A percentile compares a stretch with the other conserved stretches of the same genome.
Evolutionary conservation across 2,113 vertebrate species (phyloP).

Genomic region (Indri indri): DNA sequence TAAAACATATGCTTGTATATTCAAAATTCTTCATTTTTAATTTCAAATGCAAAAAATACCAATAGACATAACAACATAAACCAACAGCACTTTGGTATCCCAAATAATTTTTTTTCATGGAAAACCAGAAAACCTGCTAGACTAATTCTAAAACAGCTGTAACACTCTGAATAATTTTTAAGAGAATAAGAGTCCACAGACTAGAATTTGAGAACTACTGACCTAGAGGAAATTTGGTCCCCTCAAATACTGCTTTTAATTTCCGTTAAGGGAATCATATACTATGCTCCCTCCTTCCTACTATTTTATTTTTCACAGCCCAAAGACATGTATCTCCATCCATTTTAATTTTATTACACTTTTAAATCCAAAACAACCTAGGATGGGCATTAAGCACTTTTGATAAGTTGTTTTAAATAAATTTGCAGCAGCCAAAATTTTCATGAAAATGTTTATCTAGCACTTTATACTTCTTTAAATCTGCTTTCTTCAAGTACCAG

Average conservation of each 20-base stretch:
- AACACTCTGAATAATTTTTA: background rate
- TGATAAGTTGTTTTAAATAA: conserved; percentile 20
- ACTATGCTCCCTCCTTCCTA: background rate
- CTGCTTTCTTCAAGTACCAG: conserved; percentile 19
- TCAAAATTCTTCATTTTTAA: conserved; percentile 46
- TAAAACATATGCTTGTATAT: background rate
- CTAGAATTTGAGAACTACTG: background rate
- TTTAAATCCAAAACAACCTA: conserved; percentile 34
- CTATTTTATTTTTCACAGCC: background rate
- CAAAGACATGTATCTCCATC: background rate
- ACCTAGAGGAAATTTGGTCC: background rate
- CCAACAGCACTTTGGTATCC: background rate
- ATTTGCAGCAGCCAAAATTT: background rate
- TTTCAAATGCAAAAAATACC: conserved; percentile 8
- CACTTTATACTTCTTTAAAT: background rate
- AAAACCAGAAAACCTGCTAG: too few relatives aligned
- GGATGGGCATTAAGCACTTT: background rate
- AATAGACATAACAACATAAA: background rate
- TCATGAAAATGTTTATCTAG: background rate
- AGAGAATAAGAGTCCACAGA: background rate
- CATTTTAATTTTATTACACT: background rate
- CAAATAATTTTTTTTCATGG: background rate
- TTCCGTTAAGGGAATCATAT: background rate
- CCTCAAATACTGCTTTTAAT: background rate
- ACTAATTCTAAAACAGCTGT: too few relatives aligned